Percentiles rank a stretch among this genome's conserved stretches.
phyloP scores from a whole-genome alignment of 23 tunicate genomes.

The Trididemnum clinides region DNA sequence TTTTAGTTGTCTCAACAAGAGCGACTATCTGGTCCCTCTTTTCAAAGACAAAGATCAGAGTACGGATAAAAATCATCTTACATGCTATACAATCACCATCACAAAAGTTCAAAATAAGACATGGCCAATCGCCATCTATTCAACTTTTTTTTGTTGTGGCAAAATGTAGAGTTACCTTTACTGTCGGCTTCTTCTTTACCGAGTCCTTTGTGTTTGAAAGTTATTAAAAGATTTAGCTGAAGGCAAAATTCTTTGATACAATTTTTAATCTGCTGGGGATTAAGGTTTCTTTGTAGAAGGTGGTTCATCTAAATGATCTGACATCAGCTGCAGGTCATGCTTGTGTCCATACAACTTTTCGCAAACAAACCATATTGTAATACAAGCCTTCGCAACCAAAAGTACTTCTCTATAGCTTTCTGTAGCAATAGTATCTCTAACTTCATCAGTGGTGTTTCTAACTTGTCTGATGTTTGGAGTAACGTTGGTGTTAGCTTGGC shows the following conservation, averaged over 20 bases:
- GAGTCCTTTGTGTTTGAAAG: background rate
- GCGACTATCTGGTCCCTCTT: background rate
- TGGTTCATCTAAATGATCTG: background rate
- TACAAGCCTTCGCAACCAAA: constrained; percentile 3
- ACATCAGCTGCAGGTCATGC: background rate
- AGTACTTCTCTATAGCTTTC: background rate
- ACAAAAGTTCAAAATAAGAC: background rate
- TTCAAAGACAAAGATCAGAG: background rate
- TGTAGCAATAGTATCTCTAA: background rate
- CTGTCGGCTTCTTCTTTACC: constrained; percentile 4
- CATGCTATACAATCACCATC: background rate
- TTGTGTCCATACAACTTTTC: background rate
- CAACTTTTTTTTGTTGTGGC: background rate
- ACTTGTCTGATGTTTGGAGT: background rate
- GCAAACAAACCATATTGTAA: background rate
- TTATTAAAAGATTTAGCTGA: background rate
- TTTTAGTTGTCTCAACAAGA: background rate
- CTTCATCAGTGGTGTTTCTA: constrained; percentile 6
- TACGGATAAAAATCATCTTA: background rate
- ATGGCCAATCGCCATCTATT: constrained; percentile 17
- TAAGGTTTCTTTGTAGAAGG: background rate
- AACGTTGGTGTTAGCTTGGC: background rate
- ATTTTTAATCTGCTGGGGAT: background rate
- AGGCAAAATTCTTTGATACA: background rate
- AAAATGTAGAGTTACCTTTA: constrained; percentile 11